Base-by-base conservation (phyloP, 2,888 invertebrate genomes). In the Apamea epomidion region DNA sequence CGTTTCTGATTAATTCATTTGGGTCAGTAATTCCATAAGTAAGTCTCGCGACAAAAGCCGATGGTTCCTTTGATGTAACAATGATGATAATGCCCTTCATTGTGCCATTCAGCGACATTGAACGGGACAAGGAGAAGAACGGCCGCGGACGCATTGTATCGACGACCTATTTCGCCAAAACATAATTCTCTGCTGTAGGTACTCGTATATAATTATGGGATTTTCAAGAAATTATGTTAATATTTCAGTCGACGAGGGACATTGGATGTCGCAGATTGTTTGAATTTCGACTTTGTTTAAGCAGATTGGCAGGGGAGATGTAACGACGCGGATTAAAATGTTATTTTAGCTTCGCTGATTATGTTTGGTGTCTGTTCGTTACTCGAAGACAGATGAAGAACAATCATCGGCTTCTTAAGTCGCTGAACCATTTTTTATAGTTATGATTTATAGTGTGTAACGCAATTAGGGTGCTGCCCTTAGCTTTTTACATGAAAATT, bases 1-100 rank as follows among this genome's bases (percentile, higher is more conserved):
- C 76, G 60, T 74, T 79, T 73, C 65, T 74, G 87, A 86, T 90
- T 88, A 79, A 84, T 83, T 82, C 73, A 86, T 88, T 88, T 82
- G 70, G 88, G 82, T 86, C 78, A 84, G 77, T 79, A 81, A 84
- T 84, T 86, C 80, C 74, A 68, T 80, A 80, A 81, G 76, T 72
- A 72, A 72, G 67, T 78, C 65, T 68, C 42, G 54, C 54, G 80
- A 88, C 89, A 84, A 88, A 84, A 85, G 88, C 67, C 72, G 29
- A 48, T 77, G 78, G 51, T 37, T 76, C 73, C 80, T 85, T 81
- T 78, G 71, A 85, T 71, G 74, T 76, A 81, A 82, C 83, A 80
- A 74, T 67, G 78, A 76, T 75, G 78, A 88, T 87, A 87, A 85
- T 84, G 79, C 80, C 62, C 71, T 77, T 87, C 77, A 85, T 76